Evolutionary conservation across 2,797 vertebrate species (phyloP), one percentile per base, ranked within the genome.

Genomic region (Carduelis carduelis): DNA sequence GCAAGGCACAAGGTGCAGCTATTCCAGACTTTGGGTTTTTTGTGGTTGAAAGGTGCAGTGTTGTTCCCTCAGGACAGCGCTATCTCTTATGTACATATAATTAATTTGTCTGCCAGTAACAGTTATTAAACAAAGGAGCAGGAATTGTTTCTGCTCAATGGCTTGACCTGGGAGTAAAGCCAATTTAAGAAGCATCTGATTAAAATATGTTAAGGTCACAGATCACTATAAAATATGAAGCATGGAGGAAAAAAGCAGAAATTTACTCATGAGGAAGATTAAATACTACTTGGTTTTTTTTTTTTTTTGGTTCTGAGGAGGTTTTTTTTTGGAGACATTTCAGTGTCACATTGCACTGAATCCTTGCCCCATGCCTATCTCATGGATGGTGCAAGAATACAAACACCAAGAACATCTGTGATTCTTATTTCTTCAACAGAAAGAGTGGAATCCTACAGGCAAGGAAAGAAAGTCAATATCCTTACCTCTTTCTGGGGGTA

Each of bases 81-180:
- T 95, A 80, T 96, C 92, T 97, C 93, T 91, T 96, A 89, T 94
- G 92, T 91, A 89, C 90, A 90, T 94, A 96, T 96, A 97, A 98
- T 97, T 96, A 97, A 97, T 95, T 96, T 93, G 95, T 96, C 86
- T 98, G 95, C 91, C 89, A 92, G 84, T 93, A 96, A 96, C 60
- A 91, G 88, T 95, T 94, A 86, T 94, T 96, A 96, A 96, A 95
- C 74, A 96, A 94, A 93, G 93, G 93, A 91, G 68, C 81, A 88
- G 81, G 92, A 92, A 93, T 95, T 92, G 91, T 95, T 96, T 95
- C 93, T 97, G 82, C 92, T 83, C 85, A 87, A 85, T 96, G 84
- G 70, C 88, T 93, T 96, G 90, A 96, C 96, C 92, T 95, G 89
- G 94, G 94, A 96, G 85, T 95, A 87, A 91, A 96, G 94, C 94